Evolutionary conservation across 2,113 vertebrate genomes (phyloP).

Genomic region (Callipepla squamata): DNA sequence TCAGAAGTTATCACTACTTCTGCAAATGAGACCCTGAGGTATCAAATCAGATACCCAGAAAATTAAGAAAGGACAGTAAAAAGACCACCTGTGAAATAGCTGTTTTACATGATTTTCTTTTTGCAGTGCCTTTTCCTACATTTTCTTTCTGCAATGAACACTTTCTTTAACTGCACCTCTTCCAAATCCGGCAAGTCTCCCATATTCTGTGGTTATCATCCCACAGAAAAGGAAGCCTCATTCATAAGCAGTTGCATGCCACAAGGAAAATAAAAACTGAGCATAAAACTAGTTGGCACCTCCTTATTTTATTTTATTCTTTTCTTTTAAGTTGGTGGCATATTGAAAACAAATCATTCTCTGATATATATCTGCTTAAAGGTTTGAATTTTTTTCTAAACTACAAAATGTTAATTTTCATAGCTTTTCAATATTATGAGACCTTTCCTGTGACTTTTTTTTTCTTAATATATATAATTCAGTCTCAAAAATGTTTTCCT

Average conservation of each 20-base stretch:
- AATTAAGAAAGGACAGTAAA: slow-evolving; percentile 15
- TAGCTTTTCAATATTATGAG: not conserved
- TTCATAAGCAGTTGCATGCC: not conserved
- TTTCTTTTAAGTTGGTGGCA: fast-evolving
- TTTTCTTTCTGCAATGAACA: not conserved
- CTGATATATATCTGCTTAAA: not conserved
- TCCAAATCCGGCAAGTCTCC: not conserved
- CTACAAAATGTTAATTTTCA: not conserved
- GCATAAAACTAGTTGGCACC: not conserved
- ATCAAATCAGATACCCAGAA: slow-evolving; percentile 23
- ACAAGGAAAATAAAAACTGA: not conserved
- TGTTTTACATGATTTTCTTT: not conserved
- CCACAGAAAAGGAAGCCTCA: not conserved
- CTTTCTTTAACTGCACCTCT: not conserved
- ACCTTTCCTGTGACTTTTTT: not conserved
- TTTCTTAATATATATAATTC: not conserved
- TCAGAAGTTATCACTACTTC: slow-evolving; percentile 7
- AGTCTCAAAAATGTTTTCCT: not conserved
- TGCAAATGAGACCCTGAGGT: slow-evolving; percentile 9
- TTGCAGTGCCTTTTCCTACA: not conserved
- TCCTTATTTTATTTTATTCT: not conserved
- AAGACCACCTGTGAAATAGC: not conserved
- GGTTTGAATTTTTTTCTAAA: not conserved
- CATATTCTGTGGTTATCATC: not conserved
- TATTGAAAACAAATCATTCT: not conserved